Evolutionary conservation across 2,797 vertebrate species (phyloP).

Genomic region (Falco biarmicus): DNA sequence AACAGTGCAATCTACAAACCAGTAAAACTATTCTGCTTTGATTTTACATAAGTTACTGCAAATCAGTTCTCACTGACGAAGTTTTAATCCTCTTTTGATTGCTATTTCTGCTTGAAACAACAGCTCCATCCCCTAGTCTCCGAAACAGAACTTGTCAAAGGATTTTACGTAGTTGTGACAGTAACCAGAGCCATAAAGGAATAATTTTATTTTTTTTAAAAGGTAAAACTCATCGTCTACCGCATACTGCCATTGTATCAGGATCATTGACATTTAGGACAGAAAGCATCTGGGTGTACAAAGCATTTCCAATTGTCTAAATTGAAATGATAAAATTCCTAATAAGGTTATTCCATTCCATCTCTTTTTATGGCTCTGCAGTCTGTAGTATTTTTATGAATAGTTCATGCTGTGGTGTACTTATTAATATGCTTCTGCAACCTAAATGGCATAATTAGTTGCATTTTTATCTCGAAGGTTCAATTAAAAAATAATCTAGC

Average conservation of each 20-base stretch:
- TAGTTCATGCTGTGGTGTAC: background rate
- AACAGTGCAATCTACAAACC: background rate
- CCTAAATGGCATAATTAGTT: slow-evolving; percentile 30
- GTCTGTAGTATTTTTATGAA: slow-evolving; percentile 23
- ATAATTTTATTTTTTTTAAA: background rate
- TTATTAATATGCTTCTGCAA: slow-evolving; percentile 1
- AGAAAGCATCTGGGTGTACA: background rate
- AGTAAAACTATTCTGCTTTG: background rate
- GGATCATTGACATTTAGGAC: background rate
- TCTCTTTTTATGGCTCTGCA: background rate
- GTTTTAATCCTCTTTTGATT: background rate
- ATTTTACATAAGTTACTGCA: background rate
- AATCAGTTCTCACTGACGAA: background rate
- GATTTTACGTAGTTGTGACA: background rate
- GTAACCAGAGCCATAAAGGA: background rate
- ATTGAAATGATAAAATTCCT: background rate
- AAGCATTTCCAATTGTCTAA: background rate
- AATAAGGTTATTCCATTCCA: background rate
- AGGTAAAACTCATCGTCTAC: background rate
- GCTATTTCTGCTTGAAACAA: background rate
- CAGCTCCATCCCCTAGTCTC: background rate
- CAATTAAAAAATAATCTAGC: slow-evolving; percentile 45
- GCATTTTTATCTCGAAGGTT: slow-evolving; percentile 24
- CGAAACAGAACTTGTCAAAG: background rate
- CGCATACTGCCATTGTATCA: background rate